A percentile compares a stretch with the other conserved stretches of the same genome.
Conservation (phyloP, 2,888 invertebrate genomes). For the Nomada fabriciana region DNA sequence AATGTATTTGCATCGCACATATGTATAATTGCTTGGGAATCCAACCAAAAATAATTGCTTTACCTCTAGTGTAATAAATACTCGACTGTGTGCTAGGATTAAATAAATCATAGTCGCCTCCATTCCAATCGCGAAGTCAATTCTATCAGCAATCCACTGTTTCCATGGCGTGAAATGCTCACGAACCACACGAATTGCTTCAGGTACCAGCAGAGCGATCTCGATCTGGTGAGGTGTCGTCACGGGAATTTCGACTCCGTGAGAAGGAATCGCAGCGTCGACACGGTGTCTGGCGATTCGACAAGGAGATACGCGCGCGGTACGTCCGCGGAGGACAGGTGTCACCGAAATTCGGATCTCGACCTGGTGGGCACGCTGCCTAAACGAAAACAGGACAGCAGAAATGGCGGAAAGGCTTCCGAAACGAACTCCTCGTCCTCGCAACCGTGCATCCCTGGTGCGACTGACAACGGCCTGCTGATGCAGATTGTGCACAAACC, state of each 20-base stretch:
- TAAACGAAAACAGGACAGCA: conserved; percentile 72
- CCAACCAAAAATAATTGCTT: too few relatives aligned
- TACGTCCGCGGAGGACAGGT: conserved; percentile 71
- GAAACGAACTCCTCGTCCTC: conserved; percentile 63
- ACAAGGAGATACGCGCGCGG: conserved; percentile 61
- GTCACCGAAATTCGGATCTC: conserved; percentile 75
- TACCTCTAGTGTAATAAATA: too few relatives aligned
- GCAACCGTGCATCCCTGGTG: conserved; percentile 47
- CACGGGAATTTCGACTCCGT: conserved; percentile 78
- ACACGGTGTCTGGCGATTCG: conserved; percentile 65
- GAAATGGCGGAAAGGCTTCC: conserved; percentile 57
- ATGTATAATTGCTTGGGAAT: too few relatives aligned
- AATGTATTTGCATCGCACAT: too few relatives aligned
- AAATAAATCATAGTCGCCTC: too few relatives aligned
- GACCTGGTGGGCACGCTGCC: conserved; percentile 80
- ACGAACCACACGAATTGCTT: background rate
- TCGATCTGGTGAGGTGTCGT: conserved; percentile 79
- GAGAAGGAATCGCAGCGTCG: conserved; percentile 73
- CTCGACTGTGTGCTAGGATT: too few relatives aligned
- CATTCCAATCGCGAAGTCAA: too few relatives aligned
- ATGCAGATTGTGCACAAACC: conserved; percentile 80
- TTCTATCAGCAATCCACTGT: too few relatives aligned
- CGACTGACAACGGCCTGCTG: conserved; percentile 72
- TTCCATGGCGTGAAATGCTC: too few relatives aligned
- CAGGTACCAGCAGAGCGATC: conserved; percentile 81